phyloP scores from a whole-genome alignment of 2,888 invertebrate genomes.

The Fabriciana adippe region DNA sequence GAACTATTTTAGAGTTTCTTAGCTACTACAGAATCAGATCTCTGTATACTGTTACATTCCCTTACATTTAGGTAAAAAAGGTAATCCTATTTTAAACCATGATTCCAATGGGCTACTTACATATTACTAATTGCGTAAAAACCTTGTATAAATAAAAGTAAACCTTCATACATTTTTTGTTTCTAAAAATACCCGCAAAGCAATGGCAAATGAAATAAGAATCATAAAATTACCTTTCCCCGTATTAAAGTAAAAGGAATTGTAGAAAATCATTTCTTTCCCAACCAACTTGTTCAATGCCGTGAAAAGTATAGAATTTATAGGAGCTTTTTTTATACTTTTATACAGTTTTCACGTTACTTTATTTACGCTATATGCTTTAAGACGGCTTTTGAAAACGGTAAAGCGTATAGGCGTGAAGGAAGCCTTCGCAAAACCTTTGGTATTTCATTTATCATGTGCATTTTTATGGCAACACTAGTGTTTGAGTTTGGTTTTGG shows the following conservation, averaged over 20 bases:
- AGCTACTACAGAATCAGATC: no score
- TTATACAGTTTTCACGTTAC: constrained; percentile 23
- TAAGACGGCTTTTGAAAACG: constrained; percentile 32
- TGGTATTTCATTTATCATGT: constrained; percentile 21
- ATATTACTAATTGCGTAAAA: no score
- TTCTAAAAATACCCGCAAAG: background rate
- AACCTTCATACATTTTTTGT: no score
- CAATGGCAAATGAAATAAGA: constrained; percentile 4
- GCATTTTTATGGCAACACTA: constrained; percentile 16
- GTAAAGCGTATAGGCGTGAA: constrained; percentile 15
- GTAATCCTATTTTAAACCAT: no score
- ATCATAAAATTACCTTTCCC: constrained; percentile 2
- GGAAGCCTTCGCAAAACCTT: constrained; percentile 4
- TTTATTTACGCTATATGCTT: constrained; percentile 32
- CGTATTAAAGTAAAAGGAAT: constrained; percentile 7
- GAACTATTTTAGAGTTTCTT: no score
- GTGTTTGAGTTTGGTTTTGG: background rate
- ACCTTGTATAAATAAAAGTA: no score
- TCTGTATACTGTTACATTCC: no score
- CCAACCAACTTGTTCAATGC: constrained; percentile 23
- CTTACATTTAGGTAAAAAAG: no score
- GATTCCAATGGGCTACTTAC: no score
- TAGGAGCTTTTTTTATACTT: constrained; percentile 25
- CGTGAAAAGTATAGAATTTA: constrained; percentile 26
- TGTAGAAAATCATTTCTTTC: constrained; percentile 20